A percentile compares a stretch with the other conserved stretches of the same genome.
Conservation (phyloP, 2,888 invertebrate genomes). For the Erebia epiphron region DNA sequence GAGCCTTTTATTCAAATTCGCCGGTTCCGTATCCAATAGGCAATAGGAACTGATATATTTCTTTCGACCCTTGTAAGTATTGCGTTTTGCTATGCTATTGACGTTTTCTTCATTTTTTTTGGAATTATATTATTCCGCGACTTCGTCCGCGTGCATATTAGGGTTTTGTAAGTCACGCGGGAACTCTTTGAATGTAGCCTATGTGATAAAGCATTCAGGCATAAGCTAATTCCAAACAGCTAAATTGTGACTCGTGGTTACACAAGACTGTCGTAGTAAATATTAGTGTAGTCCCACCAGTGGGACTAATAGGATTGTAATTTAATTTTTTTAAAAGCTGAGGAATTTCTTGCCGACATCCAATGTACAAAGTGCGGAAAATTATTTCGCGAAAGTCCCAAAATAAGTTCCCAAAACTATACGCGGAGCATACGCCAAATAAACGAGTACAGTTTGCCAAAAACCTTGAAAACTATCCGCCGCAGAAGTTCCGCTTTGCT, state of each 20-base stretch:
- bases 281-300: too few relatives aligned
- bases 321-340: too few relatives aligned
- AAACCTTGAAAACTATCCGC: constrained; percentile 12
- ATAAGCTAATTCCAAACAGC: too few relatives aligned
- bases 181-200: too few relatives aligned
- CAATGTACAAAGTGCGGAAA: not conserved
- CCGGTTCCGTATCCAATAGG: constrained; percentile 72
- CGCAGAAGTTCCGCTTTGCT: constrained; percentile 7
- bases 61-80: constrained; percentile 56
- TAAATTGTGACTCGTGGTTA: too few relatives aligned
- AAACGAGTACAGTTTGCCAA: constrained; percentile 7
- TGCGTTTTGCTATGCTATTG: constrained; percentile 37
- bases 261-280: too few relatives aligned
- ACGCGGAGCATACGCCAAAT: constrained; percentile 2
- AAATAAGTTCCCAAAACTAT: not conserved
- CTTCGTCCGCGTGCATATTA: too few relatives aligned
- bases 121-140: not conserved
- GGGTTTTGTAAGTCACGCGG: too few relatives aligned
- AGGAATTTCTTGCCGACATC: too few relatives aligned
- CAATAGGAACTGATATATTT: constrained; percentile 63
- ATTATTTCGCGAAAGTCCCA: not conserved
- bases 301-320: too few relatives aligned
- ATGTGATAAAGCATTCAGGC: too few relatives aligned
- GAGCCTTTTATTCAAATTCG: constrained; percentile 79
- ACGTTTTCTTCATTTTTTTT: constrained; percentile 6